Evolutionary conservation across 1,140 invertebrate species (phyloP).

Genomic region (Eueides isabella): DNA sequence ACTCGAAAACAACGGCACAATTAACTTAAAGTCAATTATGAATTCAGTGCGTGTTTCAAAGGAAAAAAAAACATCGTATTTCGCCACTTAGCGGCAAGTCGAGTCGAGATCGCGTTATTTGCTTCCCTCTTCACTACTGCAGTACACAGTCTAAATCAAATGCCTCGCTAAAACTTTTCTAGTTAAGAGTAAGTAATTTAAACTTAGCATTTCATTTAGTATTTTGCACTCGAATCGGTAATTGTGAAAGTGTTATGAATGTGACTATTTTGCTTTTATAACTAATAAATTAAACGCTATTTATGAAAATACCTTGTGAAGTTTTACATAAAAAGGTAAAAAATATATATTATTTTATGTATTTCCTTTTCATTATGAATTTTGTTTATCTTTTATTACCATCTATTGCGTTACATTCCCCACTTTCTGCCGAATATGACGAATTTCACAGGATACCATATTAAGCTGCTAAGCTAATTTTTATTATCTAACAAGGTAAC

Average conservation of each 20-base stretch:
- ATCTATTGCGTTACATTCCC: no score
- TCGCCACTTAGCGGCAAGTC: conserved; percentile 6
- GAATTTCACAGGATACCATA: no score
- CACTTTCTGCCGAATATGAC: no score
- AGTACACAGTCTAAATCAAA: conserved; percentile 8
- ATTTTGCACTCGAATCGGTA: neutral
- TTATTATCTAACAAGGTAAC: no score
- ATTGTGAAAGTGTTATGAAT: neutral
- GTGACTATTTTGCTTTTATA: neutral
- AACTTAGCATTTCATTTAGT: neutral
- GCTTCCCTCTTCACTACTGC: neutral
- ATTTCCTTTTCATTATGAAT: no score
- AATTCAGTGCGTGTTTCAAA: conserved; percentile 4
- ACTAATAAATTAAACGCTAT: neutral
- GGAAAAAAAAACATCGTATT: neutral
- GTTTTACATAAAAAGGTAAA: no score
- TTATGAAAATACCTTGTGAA: no score
- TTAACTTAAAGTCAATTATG: conserved; percentile 13
- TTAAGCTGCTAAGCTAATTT: no score
- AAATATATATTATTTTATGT: no score
- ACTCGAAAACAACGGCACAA: conserved; percentile 2
- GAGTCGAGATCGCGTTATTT: neutral
- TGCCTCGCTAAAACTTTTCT: conserved; percentile 8
- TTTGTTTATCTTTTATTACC: no score
- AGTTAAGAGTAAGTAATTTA: neutral